These are phyloP conservation scores for Protonibea diacanthus DNA, from an alignment of 2,797 vertebrate genomes.

Conservation along the genomic window DNA sequence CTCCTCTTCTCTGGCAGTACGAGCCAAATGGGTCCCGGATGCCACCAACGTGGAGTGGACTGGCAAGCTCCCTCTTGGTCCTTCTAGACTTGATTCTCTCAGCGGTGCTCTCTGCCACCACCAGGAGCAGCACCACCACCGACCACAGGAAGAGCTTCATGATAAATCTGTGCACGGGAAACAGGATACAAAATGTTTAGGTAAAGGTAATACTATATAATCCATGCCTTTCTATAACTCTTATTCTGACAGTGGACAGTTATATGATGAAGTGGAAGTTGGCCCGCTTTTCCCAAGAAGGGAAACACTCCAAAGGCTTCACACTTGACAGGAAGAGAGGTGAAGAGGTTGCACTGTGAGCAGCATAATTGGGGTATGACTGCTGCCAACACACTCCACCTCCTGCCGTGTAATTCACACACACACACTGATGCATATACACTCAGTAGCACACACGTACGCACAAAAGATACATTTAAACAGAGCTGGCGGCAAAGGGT, in stretches of 20 bases:
- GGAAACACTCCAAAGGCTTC: slow-evolving; percentile 22
- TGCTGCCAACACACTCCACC: slow-evolving; percentile 46
- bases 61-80: slow-evolving; percentile 89
- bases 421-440: slow-evolving; percentile 33
- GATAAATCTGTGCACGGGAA: slow-evolving; percentile 62
- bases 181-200: background rate
- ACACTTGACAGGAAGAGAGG: slow-evolving; percentile 34
- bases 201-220: background rate
- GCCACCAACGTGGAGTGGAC: slow-evolving; percentile 89
- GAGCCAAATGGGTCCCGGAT: slow-evolving; percentile 92
- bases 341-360: slow-evolving; percentile 34
- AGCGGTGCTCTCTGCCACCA: slow-evolving; percentile 64
- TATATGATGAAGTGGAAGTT: background rate
- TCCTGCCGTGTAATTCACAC: slow-evolving; percentile 28
- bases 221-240: too few species aligned
- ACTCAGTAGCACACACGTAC: slow-evolving; percentile 17
- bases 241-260: background rate
- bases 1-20: slow-evolving; percentile 90
- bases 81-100: slow-evolving; percentile 74
- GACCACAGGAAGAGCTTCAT: slow-evolving; percentile 77
- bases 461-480: slow-evolving; percentile 46
- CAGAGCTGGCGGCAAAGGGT: slow-evolving; percentile 38
- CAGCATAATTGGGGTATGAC: slow-evolving; percentile 53
- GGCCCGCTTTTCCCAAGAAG: slow-evolving; percentile 3
- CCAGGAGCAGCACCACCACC: slow-evolving; percentile 77